Conservation (phyloP, 2,113 vertebrate species). For the Petroica traversi region DNA sequence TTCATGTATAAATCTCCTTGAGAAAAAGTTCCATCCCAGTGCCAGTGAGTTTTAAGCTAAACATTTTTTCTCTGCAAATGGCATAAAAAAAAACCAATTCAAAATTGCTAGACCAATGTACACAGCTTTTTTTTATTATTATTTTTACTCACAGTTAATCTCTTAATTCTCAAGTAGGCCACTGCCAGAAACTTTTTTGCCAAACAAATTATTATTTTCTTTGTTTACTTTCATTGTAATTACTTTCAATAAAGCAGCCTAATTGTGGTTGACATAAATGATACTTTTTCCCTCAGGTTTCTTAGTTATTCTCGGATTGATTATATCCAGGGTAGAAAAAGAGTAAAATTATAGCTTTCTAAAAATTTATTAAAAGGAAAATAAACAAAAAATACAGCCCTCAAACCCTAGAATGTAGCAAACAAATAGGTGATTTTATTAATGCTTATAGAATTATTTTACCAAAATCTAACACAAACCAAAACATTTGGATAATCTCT, state of each 20-base stretch:
- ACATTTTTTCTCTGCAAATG: neutral
- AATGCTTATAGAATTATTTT: neutral
- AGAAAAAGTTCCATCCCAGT: neutral
- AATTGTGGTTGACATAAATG: neutral
- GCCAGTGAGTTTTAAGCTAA: neutral
- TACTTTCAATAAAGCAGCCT: neutral
- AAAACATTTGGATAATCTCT: neutral
- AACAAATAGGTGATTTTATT: neutral
- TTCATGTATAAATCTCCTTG: constrained; percentile 43
- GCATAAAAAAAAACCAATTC: neutral
- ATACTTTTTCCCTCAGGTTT: neutral
- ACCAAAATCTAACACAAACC: neutral
- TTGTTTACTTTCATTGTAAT: neutral
- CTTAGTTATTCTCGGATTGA: neutral
- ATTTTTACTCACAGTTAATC: neutral
- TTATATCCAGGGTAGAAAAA: neutral
- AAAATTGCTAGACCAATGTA: neutral
- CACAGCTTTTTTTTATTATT: neutral
- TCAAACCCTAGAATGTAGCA: neutral
- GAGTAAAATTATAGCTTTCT: neutral
- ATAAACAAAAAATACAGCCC: neutral
- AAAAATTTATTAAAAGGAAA: neutral
- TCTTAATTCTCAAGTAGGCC: neutral
- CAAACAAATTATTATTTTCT: neutral
- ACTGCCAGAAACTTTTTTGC: neutral